Evolutionary conservation across 2,797 vertebrate genomes (phyloP).

Genomic region (Cynodonichthys magdalenae): DNA sequence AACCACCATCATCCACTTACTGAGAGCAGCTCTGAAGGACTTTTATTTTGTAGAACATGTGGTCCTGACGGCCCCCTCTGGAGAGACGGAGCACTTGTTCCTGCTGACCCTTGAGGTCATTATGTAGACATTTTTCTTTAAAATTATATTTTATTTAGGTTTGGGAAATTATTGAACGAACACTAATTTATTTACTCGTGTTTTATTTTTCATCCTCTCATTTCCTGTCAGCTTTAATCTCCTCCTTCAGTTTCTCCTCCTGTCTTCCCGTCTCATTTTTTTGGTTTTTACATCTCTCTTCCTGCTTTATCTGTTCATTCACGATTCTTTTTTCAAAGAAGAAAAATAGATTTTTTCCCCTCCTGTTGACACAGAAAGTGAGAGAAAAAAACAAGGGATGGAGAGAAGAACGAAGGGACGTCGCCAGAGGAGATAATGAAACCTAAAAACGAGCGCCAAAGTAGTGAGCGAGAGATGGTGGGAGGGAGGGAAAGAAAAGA

Average conservation of each 20-base stretch:
- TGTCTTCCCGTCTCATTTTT: neutral
- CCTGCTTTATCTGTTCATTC: neutral
- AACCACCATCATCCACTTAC: too few species aligned
- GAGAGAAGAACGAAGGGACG: constrained; percentile 50
- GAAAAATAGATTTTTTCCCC: neutral
- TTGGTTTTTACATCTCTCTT: neutral
- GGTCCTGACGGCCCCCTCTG: too few species aligned
- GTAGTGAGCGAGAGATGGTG: constrained; percentile 27
- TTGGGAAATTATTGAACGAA: too few species aligned
- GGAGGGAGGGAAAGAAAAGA: neutral
- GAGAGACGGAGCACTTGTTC: too few species aligned
- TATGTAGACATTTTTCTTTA: too few species aligned
- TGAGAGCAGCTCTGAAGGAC: too few species aligned
- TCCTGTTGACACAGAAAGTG: constrained; percentile 17
- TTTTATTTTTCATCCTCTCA: too few species aligned
- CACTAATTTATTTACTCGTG: too few species aligned
- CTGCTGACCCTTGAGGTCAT: too few species aligned
- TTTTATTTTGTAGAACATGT: too few species aligned
- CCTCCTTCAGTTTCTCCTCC: neutral
- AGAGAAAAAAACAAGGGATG: neutral
- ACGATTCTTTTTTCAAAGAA: neutral
- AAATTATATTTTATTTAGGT: too few species aligned
- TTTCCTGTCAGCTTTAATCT: neutral
- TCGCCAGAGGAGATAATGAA: constrained; percentile 63
- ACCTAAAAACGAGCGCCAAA: constrained; percentile 67